These are phyloP conservation scores for Parazoanthus swiftii DNA, from an alignment of 92 coral and sea anemone species.

Conservation along the genomic window DNA sequence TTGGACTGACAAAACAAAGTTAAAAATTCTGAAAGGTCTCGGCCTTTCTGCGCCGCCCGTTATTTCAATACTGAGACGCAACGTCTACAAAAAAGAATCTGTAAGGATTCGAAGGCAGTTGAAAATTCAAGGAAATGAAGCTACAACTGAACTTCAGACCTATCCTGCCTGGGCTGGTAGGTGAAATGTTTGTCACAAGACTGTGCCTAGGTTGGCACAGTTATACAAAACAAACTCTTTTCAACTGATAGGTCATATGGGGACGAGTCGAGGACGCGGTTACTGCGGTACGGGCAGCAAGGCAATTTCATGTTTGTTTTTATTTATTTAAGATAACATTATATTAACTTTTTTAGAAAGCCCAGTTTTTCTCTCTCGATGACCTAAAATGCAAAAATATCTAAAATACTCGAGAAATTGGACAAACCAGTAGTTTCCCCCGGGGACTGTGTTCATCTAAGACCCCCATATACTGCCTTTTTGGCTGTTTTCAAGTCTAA, in stretches of 20 bases:
- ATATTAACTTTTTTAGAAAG: too few species aligned
- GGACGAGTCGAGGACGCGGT: not conserved
- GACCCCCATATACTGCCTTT: too few species aligned
- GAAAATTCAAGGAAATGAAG: not conserved
- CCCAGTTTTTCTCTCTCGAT: too few species aligned
- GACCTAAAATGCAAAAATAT: too few species aligned
- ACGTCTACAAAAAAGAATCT: not conserved
- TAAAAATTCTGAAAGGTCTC: conserved; percentile 12
- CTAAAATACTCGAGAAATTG: too few species aligned
- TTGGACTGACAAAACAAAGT: not conserved
- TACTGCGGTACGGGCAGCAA: not conserved
- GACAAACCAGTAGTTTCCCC: too few species aligned
- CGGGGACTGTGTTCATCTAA: too few species aligned
- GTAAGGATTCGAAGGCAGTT: not conserved
- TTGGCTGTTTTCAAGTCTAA: too few species aligned
- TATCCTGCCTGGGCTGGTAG: not conserved
- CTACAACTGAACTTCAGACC: not conserved
- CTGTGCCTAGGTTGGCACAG: not conserved
- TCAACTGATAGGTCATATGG: not conserved
- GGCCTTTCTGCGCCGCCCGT: conserved; percentile 5
- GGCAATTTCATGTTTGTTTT: not conserved
- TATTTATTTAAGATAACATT: too few species aligned
- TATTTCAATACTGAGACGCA: not conserved
- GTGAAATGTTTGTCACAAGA: not conserved
- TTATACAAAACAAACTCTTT: not conserved